A percentile compares a stretch with the other conserved stretches of the same genome.
Evolutionary conservation across 2,888 invertebrate genomes (phyloP).

Genomic region (Epistrophe grossulariae): DNA sequence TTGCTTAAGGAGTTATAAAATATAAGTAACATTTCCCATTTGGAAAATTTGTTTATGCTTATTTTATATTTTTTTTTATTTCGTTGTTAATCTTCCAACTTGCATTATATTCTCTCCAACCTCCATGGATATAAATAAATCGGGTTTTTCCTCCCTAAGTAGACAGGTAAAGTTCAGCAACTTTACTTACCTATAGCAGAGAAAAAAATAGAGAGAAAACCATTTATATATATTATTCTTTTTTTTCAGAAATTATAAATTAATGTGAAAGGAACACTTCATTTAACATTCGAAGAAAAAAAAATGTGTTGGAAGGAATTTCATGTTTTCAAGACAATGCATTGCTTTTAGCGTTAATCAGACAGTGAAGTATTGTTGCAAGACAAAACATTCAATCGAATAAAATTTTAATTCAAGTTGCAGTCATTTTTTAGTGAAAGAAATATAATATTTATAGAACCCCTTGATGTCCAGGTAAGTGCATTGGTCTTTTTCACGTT

Average conservation of each 20-base stretch:
- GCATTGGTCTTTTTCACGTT: no score
- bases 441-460: no score
- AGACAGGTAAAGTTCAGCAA: slow-evolving; percentile 52
- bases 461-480: no score
- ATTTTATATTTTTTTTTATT: slow-evolving; percentile 31
- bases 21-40: slow-evolving; percentile 59
- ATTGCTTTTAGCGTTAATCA: no score
- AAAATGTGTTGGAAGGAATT: no score
- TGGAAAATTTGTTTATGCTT: slow-evolving; percentile 63
- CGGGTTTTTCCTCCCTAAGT: slow-evolving; percentile 27
- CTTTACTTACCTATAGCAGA: background rate
- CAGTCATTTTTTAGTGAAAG: no score
- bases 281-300: no score
- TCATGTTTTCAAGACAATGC: no score
- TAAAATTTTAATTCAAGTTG: no score
- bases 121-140: slow-evolving; percentile 33
- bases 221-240: background rate
- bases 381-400: no score
- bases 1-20: slow-evolving; percentile 65
- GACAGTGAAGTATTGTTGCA: no score
- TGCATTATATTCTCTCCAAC: background rate
- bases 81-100: background rate
- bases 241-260: slow-evolving; percentile 25
- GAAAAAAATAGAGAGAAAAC: background rate
- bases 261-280: slow-evolving; percentile 1